phyloP scores from a whole-genome alignment of 2,797 vertebrate genomes.

The Gymnothorax reevesii region DNA sequence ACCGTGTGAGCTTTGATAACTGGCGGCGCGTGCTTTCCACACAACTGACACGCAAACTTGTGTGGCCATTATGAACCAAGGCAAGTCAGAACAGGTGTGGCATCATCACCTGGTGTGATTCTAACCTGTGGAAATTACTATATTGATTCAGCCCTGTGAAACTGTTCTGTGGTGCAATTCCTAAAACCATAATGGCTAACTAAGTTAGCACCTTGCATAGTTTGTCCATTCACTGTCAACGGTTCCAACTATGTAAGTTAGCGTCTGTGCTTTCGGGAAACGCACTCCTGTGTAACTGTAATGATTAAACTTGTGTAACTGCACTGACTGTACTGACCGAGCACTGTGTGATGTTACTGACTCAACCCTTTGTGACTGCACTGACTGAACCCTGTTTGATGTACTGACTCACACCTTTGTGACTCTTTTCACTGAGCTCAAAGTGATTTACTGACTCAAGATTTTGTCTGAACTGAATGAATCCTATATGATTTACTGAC shows the following conservation, averaged over 20 bases:
- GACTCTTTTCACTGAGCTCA: too few species aligned
- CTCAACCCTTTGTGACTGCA: neutral
- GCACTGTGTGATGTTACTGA: neutral
- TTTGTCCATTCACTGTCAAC: too few species aligned
- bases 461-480: neutral
- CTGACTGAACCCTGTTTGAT: neutral
- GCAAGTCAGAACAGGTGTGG: neutral
- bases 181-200: too few species aligned
- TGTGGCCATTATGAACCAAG: neutral
- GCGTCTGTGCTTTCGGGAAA: too few species aligned
- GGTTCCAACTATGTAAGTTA: too few species aligned
- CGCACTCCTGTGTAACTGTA: too few species aligned
- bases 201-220: too few species aligned
- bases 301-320: neutral
- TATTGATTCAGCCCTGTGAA: neutral
- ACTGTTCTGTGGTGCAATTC: neutral
- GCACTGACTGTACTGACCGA: neutral
- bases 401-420: too few species aligned
- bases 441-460: too few species aligned
- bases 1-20: conserved; percentile 1
- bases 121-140: neutral
- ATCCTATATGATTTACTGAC: neutral
- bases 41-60: neutral
- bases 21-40: conserved; percentile 3
- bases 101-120: neutral